phyloP scores from a whole-genome alignment of 2,888 invertebrate species.

The Nesidiocoris tenuis region DNA sequence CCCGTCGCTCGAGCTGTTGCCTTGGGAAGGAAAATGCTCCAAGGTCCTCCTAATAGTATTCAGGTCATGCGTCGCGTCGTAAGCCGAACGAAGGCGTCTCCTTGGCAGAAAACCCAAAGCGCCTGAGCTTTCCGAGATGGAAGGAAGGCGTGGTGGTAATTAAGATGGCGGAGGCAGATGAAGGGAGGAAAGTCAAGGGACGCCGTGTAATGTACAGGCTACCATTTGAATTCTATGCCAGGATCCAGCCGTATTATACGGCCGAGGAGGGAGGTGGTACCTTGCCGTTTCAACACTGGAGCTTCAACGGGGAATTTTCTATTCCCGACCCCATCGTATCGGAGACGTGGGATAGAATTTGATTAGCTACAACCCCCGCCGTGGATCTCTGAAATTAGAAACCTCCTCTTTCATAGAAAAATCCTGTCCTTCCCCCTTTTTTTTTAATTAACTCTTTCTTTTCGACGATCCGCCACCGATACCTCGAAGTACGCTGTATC shows the following conservation, averaged over 20 bases:
- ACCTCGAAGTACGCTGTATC: no score
- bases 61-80: conserved; percentile 43
- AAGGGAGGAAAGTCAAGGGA: conserved; percentile 5
- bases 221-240: conserved; percentile 43
- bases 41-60: conserved; percentile 30
- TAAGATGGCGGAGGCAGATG: conserved; percentile 13
- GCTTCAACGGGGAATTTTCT: conserved; percentile 27
- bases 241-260: conserved; percentile 14
- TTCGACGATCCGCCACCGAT: no score
- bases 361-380: conserved; percentile 14
- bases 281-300: background rate
- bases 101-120: conserved; percentile 4
- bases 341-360: conserved; percentile 36
- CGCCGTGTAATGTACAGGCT: conserved; percentile 39
- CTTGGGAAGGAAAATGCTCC: background rate
- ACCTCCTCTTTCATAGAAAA: background rate
- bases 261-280: background rate
- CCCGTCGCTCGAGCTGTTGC: background rate
- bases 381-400: conserved; percentile 14
- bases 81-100: conserved; percentile 33
- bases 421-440: background rate
- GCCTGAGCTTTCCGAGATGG: background rate
- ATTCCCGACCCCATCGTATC: conserved; percentile 2
- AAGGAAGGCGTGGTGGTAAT: conserved; percentile 21
- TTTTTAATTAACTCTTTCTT: conserved; percentile 3